phyloP scores from a whole-genome alignment of 2,113 vertebrate genomes.

The Hemichromis elongatus region DNA sequence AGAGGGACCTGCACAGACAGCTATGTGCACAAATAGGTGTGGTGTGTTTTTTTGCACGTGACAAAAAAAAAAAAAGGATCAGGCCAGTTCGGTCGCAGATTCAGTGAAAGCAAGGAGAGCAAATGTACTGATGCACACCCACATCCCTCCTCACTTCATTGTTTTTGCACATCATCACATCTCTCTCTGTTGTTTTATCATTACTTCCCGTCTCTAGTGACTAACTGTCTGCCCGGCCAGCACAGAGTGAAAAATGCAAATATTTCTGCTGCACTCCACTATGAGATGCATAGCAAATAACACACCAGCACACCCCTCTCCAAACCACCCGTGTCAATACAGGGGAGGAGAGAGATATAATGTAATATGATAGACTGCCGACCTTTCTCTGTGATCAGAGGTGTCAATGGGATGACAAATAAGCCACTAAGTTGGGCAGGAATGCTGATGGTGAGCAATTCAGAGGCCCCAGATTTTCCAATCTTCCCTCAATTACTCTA shows the following conservation, averaged over 20 bases:
- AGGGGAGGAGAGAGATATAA: slow-evolving; percentile 48
- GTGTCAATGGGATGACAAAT: slow-evolving; percentile 68
- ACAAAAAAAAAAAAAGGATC: background rate
- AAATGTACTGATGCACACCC: background rate
- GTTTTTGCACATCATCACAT: slow-evolving; percentile 4
- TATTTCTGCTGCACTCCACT: slow-evolving; percentile 42
- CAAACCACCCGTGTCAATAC: slow-evolving; percentile 58
- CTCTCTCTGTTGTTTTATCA: slow-evolving; percentile 31
- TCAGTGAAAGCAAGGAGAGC: background rate
- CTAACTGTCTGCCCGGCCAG: slow-evolving; percentile 22
- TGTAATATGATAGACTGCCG: slow-evolving; percentile 66
- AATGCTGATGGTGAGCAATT: slow-evolving; percentile 56
- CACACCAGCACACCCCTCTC: background rate
- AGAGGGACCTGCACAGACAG: background rate
- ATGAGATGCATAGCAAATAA: slow-evolving; percentile 31
- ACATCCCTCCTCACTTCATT: background rate
- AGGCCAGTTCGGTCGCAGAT: background rate
- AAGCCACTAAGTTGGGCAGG: slow-evolving; percentile 52
- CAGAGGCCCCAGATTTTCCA: background rate
- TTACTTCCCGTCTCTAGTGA: slow-evolving; percentile 35
- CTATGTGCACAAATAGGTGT: background rate
- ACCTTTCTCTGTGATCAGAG: slow-evolving; percentile 65
- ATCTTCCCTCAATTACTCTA: slow-evolving; percentile 6
- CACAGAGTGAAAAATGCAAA: slow-evolving; percentile 40
- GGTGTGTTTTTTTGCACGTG: background rate